Evolutionary conservation across 2,113 vertebrate species (phyloP).

Genomic region (Murina feae): DNA sequence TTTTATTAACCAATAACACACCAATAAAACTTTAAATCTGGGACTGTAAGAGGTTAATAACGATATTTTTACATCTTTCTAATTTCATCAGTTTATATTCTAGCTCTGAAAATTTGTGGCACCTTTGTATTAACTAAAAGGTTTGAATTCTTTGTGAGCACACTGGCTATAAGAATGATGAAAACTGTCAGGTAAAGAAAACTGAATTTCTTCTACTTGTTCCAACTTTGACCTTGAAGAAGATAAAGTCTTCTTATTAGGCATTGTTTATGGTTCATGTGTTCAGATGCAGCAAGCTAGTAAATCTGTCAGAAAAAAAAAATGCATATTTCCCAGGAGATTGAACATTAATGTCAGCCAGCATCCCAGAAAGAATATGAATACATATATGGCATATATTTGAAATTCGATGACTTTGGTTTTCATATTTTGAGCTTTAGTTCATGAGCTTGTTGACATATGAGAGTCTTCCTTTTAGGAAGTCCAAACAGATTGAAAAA

Average conservation of each 20-base stretch:
- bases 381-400: conserved; percentile 43
- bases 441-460: conserved; percentile 68
- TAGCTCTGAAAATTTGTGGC: background rate
- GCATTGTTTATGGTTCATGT: conserved; percentile 22
- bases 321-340: conserved; percentile 59
- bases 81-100: background rate
- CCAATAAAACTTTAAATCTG: background rate
- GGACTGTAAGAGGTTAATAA: background rate
- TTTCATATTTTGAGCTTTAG: conserved; percentile 51
- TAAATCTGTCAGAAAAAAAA: conserved; percentile 50
- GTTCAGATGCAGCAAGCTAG: conserved; percentile 39
- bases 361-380: conserved; percentile 64
- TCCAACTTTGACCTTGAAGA: conserved; percentile 21
- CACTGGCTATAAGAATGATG: background rate
- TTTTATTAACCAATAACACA: no score
- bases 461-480: conserved; percentile 62
- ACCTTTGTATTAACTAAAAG: background rate
- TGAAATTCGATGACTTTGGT: conserved; percentile 55
- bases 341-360: conserved; percentile 38
- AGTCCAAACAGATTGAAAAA: conserved; percentile 77
- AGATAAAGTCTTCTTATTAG: conserved; percentile 45
- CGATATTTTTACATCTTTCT: background rate
- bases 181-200: background rate
- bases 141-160: background rate
- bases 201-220: conserved; percentile 1